Conservation (phyloP, 2,113 vertebrate genomes). For the Nothocercus julius region DNA sequence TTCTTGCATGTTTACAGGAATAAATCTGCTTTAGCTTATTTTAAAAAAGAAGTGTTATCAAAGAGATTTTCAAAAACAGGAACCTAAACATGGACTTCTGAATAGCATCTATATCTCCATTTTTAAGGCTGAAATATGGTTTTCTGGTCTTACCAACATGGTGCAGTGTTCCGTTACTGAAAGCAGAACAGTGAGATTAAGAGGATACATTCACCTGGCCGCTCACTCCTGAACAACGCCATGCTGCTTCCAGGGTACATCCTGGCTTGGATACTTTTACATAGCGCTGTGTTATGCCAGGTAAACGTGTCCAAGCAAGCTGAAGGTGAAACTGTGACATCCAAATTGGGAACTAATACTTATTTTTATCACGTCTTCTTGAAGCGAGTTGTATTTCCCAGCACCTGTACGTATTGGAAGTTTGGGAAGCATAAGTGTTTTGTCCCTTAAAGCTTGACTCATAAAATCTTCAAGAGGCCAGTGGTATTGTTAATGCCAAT, state of each 20-base stretch:
- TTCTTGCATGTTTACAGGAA: neutral
- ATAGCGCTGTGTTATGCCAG: rapidly evolving
- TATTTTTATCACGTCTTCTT: neutral
- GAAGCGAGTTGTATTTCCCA: neutral
- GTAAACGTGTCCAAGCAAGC: neutral
- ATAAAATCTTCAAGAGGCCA: neutral
- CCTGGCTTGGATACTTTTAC: neutral
- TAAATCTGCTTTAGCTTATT: neutral
- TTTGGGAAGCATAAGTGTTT: neutral
- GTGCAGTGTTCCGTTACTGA: neutral
- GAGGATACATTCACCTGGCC: neutral
- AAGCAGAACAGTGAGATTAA: neutral
- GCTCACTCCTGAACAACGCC: neutral
- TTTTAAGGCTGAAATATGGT: neutral
- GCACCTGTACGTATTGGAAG: neutral
- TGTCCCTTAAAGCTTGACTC: neutral
- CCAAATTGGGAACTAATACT: neutral
- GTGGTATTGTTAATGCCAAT: neutral
- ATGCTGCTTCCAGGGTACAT: neutral
- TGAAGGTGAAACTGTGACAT: neutral
- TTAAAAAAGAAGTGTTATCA: neutral
- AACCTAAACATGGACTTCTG: neutral
- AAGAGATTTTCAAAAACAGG: neutral
- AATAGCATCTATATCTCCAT: neutral
- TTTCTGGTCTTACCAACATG: neutral